phyloP scores from a whole-genome alignment of 2,113 vertebrate species.

The Leptodactylus fuscus region DNA sequence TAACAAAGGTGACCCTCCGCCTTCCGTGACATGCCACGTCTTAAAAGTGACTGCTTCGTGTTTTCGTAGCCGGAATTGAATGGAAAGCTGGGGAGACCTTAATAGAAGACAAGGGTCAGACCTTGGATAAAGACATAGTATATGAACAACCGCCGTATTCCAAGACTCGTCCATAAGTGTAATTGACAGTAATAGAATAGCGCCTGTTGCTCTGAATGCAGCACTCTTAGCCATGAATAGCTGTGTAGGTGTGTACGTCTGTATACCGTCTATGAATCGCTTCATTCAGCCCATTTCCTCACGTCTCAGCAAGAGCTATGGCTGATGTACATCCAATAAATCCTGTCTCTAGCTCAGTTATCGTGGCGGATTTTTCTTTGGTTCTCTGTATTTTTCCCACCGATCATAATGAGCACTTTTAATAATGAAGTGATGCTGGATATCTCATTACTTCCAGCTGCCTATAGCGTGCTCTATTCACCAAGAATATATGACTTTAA shows the following conservation, averaged over 20 bases:
- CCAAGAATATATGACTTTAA: conserved; percentile 40
- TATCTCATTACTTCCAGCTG: conserved; percentile 39
- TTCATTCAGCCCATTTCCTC: conserved; percentile 21
- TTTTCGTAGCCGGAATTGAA: no score
- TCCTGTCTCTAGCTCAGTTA: not conserved
- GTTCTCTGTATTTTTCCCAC: not conserved
- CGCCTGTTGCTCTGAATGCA: no score
- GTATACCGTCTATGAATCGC: not conserved
- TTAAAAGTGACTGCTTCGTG: no score
- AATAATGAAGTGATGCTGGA: conserved; percentile 44
- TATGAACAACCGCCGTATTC: not conserved
- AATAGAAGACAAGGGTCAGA: not conserved
- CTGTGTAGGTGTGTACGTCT: not conserved
- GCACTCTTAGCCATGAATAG: not conserved
- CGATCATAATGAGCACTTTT: conserved; percentile 30
- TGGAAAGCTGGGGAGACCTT: no score
- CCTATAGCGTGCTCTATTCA: conserved; percentile 24
- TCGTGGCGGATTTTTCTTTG: not conserved
- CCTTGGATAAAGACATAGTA: not conserved
- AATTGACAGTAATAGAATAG: not conserved
- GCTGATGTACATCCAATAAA: not conserved
- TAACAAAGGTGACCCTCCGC: no score
- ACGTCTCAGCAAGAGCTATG: not conserved
- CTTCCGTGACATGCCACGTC: no score
- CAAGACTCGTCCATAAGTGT: not conserved